Evolutionary conservation across 2,797 vertebrate species (phyloP).

Genomic region (Liasis olivaceus): DNA sequence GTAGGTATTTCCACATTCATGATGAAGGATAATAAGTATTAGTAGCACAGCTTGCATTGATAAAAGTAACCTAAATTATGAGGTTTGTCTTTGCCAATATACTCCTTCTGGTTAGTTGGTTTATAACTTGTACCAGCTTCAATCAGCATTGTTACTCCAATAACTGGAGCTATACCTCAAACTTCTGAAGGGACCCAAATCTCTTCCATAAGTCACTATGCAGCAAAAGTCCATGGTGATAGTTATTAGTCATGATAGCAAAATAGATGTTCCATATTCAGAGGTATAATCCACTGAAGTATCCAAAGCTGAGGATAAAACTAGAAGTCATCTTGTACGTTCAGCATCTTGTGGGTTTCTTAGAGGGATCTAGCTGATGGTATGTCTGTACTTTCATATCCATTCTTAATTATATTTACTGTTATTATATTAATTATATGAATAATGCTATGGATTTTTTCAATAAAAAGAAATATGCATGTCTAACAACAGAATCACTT

Average conservation of each 20-base stretch:
- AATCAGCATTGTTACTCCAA: not conserved
- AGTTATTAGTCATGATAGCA: not conserved
- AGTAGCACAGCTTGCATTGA: not conserved
- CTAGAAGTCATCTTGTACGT: not conserved
- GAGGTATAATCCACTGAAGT: not conserved
- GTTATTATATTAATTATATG: not conserved
- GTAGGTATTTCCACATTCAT: not conserved
- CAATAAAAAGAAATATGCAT: not conserved
- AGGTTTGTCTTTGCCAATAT: not conserved
- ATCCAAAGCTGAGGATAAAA: not conserved
- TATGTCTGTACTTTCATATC: not conserved
- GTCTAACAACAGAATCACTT: not conserved
- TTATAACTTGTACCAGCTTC: not conserved
- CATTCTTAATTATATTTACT: not conserved
- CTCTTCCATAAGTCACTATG: not conserved
- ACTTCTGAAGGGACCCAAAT: not conserved
- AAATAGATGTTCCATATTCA: not conserved
- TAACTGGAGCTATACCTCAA: not conserved
- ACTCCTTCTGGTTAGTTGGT: not conserved
- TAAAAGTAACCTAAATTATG: not conserved
- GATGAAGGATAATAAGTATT: not conserved
- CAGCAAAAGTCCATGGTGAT: not conserved
- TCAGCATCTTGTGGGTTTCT: not conserved
- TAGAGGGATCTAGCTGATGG: not conserved
- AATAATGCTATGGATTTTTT: not conserved